Conservation (phyloP, 2,797 vertebrate genomes). For the Sebastes steindachneri region DNA sequence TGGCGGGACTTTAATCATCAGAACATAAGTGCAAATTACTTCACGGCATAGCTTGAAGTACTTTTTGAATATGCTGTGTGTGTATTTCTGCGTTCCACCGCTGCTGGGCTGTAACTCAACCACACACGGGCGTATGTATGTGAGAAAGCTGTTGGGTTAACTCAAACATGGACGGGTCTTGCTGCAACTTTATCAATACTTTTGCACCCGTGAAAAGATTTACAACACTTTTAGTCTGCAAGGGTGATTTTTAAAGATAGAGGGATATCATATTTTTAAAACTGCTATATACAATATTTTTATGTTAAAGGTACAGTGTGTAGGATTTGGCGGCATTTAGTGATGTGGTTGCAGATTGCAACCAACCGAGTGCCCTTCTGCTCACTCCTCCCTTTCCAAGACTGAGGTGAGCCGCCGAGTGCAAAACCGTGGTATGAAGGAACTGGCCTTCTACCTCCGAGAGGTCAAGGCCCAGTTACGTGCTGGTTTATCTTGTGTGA, state of each 20-base stretch:
- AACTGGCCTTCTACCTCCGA: too few species aligned
- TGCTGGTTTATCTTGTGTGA: too few species aligned
- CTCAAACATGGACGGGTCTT: not conserved
- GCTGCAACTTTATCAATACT: too few species aligned
- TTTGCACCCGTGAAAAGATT: not conserved
- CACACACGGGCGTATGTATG: not conserved
- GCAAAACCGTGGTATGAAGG: accelerated
- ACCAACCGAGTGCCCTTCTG: too few species aligned
- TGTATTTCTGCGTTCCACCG: constrained; percentile 26
- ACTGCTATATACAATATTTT: too few species aligned
- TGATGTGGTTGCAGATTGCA: too few species aligned
- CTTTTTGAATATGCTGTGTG: constrained; percentile 4
- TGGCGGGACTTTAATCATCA: constrained; percentile 38
- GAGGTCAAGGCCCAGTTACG: too few species aligned
- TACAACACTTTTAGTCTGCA: not conserved
- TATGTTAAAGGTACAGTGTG: too few species aligned
- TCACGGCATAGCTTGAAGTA: constrained; percentile 39
- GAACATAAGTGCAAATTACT: constrained; percentile 53
- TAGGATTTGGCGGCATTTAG: too few species aligned
- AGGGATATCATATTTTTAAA: not conserved
- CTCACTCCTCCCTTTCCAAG: accelerated
- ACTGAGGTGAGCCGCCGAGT: accelerated
- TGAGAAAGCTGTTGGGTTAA: not conserved
- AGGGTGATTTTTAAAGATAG: not conserved
- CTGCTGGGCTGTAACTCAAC: not conserved